Percentiles rank a stretch among this genome's conserved stretches.
Conservation (phyloP, 1,140 invertebrate species). For the Aphaenogaster ashmeadi region DNA sequence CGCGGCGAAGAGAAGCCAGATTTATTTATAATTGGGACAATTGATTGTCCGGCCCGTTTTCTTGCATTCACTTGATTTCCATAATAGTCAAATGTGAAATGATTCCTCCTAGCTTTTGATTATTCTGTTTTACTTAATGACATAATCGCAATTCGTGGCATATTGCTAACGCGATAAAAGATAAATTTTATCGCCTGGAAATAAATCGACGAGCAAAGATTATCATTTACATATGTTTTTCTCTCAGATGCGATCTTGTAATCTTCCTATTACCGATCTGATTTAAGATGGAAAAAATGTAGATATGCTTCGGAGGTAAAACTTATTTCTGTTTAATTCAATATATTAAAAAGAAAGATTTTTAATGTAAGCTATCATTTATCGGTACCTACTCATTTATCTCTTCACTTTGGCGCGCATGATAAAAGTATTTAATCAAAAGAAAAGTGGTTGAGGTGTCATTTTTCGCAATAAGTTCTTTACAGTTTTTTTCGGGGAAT, state of each 20-base stretch:
- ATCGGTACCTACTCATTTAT: background rate
- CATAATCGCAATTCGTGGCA: background rate
- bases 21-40: slow-evolving; percentile 31
- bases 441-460: too few relatives aligned
- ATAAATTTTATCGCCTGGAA: background rate
- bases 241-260: background rate
- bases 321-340: background rate
- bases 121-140: background rate
- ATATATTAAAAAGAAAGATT: slow-evolving; percentile 62
- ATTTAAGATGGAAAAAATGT: background rate
- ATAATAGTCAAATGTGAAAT: background rate
- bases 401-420: background rate
- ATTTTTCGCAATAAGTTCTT: too few relatives aligned
- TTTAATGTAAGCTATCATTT: slow-evolving; percentile 1
- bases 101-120: background rate
- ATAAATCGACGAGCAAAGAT: background rate
- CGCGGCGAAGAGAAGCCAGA: slow-evolving; percentile 16
- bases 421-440: background rate
- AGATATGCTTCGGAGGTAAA: background rate
- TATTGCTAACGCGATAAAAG: background rate
- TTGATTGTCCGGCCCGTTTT: slow-evolving; percentile 52
- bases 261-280: background rate
- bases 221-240: background rate
- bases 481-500: too few relatives aligned
- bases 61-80: background rate